Evolutionary conservation across 2,888 invertebrate species (phyloP).

Genomic region (Vannuccia rotundouncinata): DNA sequence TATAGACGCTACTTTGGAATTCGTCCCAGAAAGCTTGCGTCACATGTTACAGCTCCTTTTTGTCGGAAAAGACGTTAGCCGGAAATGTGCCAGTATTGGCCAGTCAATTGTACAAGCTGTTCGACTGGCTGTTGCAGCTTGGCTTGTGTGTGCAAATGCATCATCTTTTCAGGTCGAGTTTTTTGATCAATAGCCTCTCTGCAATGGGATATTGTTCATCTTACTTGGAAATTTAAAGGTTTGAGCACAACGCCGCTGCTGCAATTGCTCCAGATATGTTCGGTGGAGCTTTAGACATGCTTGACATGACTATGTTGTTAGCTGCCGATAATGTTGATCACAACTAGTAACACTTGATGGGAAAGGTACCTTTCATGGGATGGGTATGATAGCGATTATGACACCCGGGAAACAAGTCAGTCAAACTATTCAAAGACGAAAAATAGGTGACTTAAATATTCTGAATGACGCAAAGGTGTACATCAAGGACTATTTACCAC

Average conservation of each 20-base stretch:
- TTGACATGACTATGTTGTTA: not conserved
- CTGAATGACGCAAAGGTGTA: not conserved
- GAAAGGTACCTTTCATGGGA: not conserved
- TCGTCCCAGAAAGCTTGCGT: too few relatives aligned
- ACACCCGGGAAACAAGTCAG: not conserved
- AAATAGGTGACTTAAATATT: not conserved
- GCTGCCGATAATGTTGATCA: not conserved
- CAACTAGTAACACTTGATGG: not conserved
- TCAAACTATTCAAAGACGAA: not conserved
- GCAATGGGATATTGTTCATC: not conserved
- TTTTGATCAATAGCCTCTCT: not conserved
- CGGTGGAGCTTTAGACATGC: not conserved
- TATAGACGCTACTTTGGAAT: too few relatives aligned
- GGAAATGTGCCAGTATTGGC: too few relatives aligned
- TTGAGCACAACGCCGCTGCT: not conserved
- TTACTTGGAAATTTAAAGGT: not conserved
- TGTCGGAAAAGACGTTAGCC: too few relatives aligned
- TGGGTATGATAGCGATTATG: not conserved
- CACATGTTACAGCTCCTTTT: too few relatives aligned
- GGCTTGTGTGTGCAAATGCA: too few relatives aligned
- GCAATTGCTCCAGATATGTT: not conserved
- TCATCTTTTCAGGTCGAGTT: not conserved
- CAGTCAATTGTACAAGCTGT: too few relatives aligned
- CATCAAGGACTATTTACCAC: not conserved
- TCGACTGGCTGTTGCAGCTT: too few relatives aligned